Percentiles rank a stretch among this genome's conserved stretches.
phyloP scores from a whole-genome alignment of 2,888 invertebrate genomes.

The Willowsia nigromaculata region DNA sequence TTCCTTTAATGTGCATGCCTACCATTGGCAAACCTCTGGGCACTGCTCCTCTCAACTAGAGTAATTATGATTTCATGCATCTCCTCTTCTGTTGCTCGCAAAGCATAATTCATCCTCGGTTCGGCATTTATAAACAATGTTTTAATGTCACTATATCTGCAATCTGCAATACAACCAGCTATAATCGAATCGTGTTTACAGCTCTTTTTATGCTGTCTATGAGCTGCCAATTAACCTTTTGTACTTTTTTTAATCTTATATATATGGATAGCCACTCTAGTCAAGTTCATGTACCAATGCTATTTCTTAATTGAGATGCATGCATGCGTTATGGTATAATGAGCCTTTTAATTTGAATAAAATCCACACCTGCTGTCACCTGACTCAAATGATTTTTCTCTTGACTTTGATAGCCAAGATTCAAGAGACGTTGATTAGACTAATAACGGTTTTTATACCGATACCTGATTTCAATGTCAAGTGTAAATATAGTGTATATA shows the following conservation, averaged over 20 bases:
- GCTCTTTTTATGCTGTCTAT: no score
- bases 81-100: not conserved
- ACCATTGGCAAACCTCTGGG: not conserved
- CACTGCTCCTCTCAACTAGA: not conserved
- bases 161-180: not conserved
- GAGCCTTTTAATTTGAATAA: no score
- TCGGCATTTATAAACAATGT: constrained; percentile 7
- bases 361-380: no score
- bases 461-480: no score
- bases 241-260: no score
- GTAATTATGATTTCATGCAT: not conserved
- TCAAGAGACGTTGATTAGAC: no score
- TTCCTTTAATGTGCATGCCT: not conserved
- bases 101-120: constrained; percentile 1
- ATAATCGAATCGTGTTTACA: not conserved
- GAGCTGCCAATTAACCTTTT: not conserved
- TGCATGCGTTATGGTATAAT: no score
- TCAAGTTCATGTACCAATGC: not conserved
- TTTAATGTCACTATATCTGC: not conserved
- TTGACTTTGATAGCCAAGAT: no score
- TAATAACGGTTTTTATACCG: no score
- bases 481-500: no score
- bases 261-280: not conserved
- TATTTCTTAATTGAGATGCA: not conserved
- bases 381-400: no score